Evolutionary conservation across 2,797 vertebrate species (phyloP), one percentile per base, ranked within the genome.

Genomic region (Sus cebifrons): DNA sequence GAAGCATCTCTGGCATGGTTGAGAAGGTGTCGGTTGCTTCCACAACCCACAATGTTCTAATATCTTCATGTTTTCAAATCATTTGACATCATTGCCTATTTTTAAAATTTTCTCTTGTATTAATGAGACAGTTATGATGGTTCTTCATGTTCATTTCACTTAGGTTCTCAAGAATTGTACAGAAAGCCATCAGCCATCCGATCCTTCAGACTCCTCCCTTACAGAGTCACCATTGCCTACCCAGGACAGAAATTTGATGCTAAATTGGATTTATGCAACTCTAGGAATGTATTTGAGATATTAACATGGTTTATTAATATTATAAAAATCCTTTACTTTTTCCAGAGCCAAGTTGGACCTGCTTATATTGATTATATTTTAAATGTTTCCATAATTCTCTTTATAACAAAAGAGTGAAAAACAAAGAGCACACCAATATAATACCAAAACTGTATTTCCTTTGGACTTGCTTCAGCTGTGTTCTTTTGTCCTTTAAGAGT

Each of bases 351-450:
- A 64, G 70, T 36, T 78, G 13, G 91, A 68, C 1, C 6, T 52
- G 17, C 89, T 78, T 21, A 58, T 65, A 67, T 44, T 94, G 36
- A 60, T 89, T 86, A 54, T 83, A 79, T 78, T 91, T 77, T 62
- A 92, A 91, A 78, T 73, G 64, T 70, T 92, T 88, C 14, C 54
- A 54, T 77, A 89, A 79, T 94, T 83, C 12, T 89, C 54, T 83
- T 16, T 65, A 18, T 85, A 64, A 60, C 25, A 73, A 62, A 83
- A 44, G 14, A 16, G 10, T 78, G 86, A 56, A 88, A 88, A 92
- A 62, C 18, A 86, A 73, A 85, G 2, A 75, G 58, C 89, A 62
- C 4, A 58, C 2, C 6, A 65, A 65, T 78, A 10, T 74, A 49
- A 78, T 77, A 70, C 4, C 77, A 71, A 86, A 92, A 54, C 25